Base-by-base conservation (phyloP, 1,140 invertebrate genomes). In the Drosophila kepulauana region DNA sequence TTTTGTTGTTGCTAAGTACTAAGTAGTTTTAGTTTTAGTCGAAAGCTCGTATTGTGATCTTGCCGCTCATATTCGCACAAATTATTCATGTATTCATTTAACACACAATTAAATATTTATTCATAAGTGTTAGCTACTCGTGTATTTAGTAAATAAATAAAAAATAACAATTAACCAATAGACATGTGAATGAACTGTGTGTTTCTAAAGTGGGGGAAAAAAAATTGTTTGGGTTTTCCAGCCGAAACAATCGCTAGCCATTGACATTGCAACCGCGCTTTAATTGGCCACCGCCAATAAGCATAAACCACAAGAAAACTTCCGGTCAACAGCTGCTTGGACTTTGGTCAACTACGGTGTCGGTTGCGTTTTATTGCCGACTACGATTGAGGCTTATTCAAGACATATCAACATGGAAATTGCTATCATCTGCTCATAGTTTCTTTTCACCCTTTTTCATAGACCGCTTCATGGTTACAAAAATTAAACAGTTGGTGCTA, bases 1-100 rank as follows among this genome's bases (percentile, higher is more conserved):
- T 10, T 25, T 7, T 11, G 11, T 38, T 30, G 5, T 25, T 2
- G 25, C n/a, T 7, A 11, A 25, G 7, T 30, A 13, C n/a, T 7
- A 11, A 25, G 7, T 30, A 13, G 15, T 33, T 35, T 25, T 25
- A 49, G 8, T 7, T 30, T 41, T 43, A 67, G 48, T 56, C 64
- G 63, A 65, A 69, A 64, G 57, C 84, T 64, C 70, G 11, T 74
- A 76, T 74, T 90, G 86, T 89, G 85, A 89, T 88, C 45, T 66
- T 77, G 70, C 62, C 56, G 11, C 13, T 38, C 46, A 59, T 59
- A 61, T 8, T 67, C 6, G 35, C 35, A 20, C 45, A 16, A 25
- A 25, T 59, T 41, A 41, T 7, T 38, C n/a, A 46, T 67, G 6
- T 38, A 61, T 54, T 58, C 10, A 58, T 58, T 11, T 49, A 67